Conservation (phyloP, 2,113 vertebrate species). For the human (Homo sapiens) region GRCh38 chr1:50169501-50170000, state of each 20-base stretch:
- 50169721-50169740: background rate
- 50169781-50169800: slow-evolving; percentile 28
- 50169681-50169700: background rate
- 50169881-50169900: background rate
- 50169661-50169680: background rate
- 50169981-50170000: background rate
- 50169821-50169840: background rate
- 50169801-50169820: background rate
- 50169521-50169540: background rate
- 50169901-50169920: background rate
- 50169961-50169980: background rate
- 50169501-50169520: slow-evolving; percentile 4
- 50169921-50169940: background rate
- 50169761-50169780: background rate
- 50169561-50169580: slow-evolving; percentile 1
- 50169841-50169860: background rate
- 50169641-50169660: background rate
- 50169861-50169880: background rate
- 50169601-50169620: background rate
- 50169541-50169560: slow-evolving; percentile 18
- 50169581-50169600: slow-evolving; percentile 3
- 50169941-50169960: background rate
- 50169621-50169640: background rate
- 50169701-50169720: background rate
- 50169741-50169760: background rate